Evolutionary conservation across 2,113 vertebrate genomes (phyloP).

Genomic region (Lamprotornis superbus): DNA sequence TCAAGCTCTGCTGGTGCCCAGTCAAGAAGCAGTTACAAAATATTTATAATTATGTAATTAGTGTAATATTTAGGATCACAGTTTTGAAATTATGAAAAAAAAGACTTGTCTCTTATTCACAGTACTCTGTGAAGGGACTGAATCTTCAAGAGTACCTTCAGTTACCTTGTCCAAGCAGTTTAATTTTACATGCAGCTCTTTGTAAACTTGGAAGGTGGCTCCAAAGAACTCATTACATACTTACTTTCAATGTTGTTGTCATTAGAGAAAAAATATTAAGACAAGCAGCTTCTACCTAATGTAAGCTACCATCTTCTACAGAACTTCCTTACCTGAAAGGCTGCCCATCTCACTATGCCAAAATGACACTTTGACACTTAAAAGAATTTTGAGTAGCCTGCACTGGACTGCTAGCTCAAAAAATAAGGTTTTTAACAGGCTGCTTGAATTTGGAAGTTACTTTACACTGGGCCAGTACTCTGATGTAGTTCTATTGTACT

Average conservation of each 20-base stretch:
- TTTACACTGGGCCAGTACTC: background rate
- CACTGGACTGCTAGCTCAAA: background rate
- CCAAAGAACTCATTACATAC: background rate
- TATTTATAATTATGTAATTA: too few species aligned
- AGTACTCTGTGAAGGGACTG: rapidly evolving
- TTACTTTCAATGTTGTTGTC: background rate
- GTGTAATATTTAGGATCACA: background rate
- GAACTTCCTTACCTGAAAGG: background rate
- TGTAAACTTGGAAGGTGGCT: background rate
- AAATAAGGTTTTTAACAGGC: background rate
- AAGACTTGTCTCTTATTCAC: background rate
- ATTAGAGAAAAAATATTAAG: background rate
- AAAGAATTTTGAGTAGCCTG: background rate
- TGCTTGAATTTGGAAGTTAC: background rate
- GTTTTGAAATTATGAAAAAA: background rate
- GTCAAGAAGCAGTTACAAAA: background rate
- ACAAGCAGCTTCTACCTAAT: background rate
- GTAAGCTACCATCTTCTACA: background rate
- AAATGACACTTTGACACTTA: background rate
- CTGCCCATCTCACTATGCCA: background rate
- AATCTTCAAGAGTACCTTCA: background rate
- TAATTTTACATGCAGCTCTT: background rate
- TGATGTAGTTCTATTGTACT: background rate
- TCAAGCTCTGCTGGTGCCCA: background rate
- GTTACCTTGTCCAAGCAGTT: background rate